Evolutionary conservation across 1,140 invertebrate species (phyloP).

Genomic region (Orius insidiosus): DNA sequence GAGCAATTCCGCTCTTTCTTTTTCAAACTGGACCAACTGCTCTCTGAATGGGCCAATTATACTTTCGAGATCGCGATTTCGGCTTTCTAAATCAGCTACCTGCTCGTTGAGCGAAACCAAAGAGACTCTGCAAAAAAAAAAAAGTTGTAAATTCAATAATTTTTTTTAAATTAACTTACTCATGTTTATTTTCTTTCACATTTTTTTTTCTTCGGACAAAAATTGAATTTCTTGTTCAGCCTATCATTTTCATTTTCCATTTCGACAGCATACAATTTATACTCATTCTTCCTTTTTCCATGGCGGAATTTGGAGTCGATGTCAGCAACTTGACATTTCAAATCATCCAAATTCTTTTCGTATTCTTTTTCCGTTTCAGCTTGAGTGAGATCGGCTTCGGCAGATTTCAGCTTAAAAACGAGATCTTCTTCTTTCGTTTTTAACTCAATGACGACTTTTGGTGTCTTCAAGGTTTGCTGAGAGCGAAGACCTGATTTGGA

Average conservation of each 20-base stretch:
- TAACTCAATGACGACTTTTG: constrained; percentile 1
- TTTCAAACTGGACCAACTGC: constrained; percentile 15
- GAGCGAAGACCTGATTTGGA: constrained; percentile 8
- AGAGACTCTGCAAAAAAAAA: not conserved
- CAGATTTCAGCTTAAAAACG: constrained; percentile 12
- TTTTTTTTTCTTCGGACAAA: constrained; percentile 14
- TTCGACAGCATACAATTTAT: constrained; percentile 14
- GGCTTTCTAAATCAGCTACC: constrained; percentile 12
- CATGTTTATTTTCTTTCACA: constrained; percentile 6
- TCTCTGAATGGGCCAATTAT: constrained; percentile 15
- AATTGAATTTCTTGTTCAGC: constrained; percentile 3
- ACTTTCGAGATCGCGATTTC: constrained; percentile 12
- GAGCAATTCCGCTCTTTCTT: constrained; percentile 8
- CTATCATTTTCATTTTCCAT: constrained; percentile 13
- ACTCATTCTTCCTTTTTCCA: constrained; percentile 16
- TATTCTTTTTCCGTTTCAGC: constrained; percentile 8
- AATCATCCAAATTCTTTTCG: constrained; percentile 9
- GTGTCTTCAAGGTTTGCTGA: constrained; percentile 15
- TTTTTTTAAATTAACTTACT: constrained; percentile 7
- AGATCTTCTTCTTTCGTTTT: constrained; percentile 11
- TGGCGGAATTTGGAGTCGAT: constrained; percentile 6
- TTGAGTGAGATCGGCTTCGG: constrained; percentile 9
- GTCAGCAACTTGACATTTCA: constrained; percentile 2
- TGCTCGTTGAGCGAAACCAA: not conserved
- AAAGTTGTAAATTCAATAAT: not conserved